Conservation (phyloP, 2,113 vertebrate genomes). For the Podiceps cristatus region DNA sequence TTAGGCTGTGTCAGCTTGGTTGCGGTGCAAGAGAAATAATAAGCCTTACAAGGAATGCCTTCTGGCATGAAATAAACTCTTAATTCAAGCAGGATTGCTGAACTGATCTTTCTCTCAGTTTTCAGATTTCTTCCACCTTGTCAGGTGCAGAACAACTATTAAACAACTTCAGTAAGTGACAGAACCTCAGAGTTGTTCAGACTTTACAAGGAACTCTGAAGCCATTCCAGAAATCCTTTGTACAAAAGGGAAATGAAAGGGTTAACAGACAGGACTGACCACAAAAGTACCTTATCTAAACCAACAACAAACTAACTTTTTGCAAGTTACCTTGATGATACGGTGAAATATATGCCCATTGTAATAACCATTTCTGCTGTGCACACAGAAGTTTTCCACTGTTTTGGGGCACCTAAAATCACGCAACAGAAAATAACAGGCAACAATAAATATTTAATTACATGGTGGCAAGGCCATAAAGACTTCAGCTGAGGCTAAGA, state of each 20-base stretch:
- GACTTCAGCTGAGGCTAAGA: background rate
- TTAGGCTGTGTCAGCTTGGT: background rate
- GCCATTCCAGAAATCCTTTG: background rate
- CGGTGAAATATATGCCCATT: slow-evolving; percentile 96
- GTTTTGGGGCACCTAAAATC: slow-evolving; percentile 93
- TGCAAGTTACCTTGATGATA: slow-evolving; percentile 90
- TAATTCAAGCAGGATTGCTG: background rate
- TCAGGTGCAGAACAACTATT: background rate
- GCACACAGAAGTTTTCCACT: slow-evolving; percentile 98
- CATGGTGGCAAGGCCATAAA: background rate
- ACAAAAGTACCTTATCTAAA: background rate
- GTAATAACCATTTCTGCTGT: slow-evolving; percentile 97
- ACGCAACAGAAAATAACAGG: background rate
- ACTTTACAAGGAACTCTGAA: background rate
- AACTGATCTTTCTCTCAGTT: background rate
- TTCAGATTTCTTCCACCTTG: background rate
- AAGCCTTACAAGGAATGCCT: background rate
- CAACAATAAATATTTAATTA: background rate
- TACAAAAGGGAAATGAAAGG: background rate
- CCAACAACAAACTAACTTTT: background rate
- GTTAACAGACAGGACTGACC: background rate
- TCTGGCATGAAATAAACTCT: background rate
- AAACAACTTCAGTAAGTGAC: background rate
- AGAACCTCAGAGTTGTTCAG: background rate
- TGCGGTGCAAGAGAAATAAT: background rate